Conservation (phyloP, 2,888 invertebrate genomes). For the Platerodrilus igneus region DNA sequence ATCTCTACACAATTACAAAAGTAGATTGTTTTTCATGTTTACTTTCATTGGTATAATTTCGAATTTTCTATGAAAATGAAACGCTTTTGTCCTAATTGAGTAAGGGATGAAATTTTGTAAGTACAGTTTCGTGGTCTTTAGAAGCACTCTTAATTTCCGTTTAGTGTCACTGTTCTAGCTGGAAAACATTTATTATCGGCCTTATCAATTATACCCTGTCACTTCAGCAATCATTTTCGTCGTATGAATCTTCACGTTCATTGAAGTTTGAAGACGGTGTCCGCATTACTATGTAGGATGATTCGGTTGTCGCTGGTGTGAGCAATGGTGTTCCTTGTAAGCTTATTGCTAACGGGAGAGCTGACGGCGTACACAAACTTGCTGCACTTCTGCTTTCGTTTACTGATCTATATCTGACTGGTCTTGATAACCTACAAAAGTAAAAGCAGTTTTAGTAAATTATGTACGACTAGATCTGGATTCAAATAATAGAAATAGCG, state of each 20-base stretch:
- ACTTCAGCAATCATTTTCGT: slow-evolving; percentile 43
- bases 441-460: no score
- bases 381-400: slow-evolving; percentile 66
- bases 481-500: no score
- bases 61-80: no score
- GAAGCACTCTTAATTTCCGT: no score
- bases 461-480: no score
- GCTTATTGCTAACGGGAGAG: slow-evolving; percentile 71
- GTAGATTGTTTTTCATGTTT: slow-evolving; percentile 11
- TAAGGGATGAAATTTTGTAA: no score
- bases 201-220: no score
- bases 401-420: slow-evolving; percentile 65
- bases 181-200: no score
- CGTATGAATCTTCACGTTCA: slow-evolving; percentile 40
- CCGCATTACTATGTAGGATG: slow-evolving; percentile 41
- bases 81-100: no score
- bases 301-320: slow-evolving; percentile 43
- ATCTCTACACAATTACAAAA: slow-evolving; percentile 11
- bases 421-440: slow-evolving; percentile 70
- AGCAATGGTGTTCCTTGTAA: slow-evolving; percentile 60
- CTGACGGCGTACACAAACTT: slow-evolving; percentile 67
- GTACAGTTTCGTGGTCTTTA: no score
- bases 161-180: no score
- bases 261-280: slow-evolving; percentile 43
- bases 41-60: no score